These are phyloP conservation scores for Pseudomugil tenellus DNA, from an alignment of 2,797 vertebrate species.

Conservation along the genomic window DNA sequence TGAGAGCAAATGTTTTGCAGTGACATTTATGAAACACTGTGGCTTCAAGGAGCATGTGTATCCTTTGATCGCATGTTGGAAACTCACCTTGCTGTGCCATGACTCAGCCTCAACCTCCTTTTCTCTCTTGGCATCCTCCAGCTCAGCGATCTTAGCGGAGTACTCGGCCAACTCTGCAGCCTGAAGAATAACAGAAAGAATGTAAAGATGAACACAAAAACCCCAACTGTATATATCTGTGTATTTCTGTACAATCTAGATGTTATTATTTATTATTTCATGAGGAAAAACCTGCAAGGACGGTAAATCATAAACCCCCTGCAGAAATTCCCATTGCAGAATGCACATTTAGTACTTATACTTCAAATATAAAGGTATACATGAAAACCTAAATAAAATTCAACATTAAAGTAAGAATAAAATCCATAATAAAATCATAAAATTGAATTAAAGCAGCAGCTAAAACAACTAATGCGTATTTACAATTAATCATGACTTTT, in stretches of 20 bases:
- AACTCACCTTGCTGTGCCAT: slow-evolving; percentile 92
- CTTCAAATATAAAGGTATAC: background rate
- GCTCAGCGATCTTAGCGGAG: slow-evolving; percentile 87
- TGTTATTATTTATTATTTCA: slow-evolving; percentile 7
- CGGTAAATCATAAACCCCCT: background rate
- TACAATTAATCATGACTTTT: slow-evolving; percentile 29
- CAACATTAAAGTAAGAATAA: background rate
- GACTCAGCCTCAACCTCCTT: slow-evolving; percentile 93
- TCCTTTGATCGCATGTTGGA: slow-evolving; percentile 8
- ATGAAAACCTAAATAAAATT: background rate
- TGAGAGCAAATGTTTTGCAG: background rate
- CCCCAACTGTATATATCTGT: background rate
- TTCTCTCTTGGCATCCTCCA: slow-evolving; percentile 89
- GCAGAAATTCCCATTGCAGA: background rate
- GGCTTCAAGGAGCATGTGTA: background rate
- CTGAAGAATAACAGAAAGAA: slow-evolving; percentile 68
- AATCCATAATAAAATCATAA: no score
- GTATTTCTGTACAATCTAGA: slow-evolving; percentile 1
- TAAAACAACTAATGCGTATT: slow-evolving; percentile 27
- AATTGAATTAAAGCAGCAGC: background rate
- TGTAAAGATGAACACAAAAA: slow-evolving; percentile 2
- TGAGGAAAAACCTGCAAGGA: slow-evolving; percentile 6
- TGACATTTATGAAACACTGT: slow-evolving; percentile 3
- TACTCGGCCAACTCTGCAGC: slow-evolving; percentile 92
- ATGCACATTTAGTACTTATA: background rate